These are phyloP conservation scores for Plutella xylostella DNA, from an alignment of 2,888 invertebrate species.

Conservation along the genomic window DNA sequence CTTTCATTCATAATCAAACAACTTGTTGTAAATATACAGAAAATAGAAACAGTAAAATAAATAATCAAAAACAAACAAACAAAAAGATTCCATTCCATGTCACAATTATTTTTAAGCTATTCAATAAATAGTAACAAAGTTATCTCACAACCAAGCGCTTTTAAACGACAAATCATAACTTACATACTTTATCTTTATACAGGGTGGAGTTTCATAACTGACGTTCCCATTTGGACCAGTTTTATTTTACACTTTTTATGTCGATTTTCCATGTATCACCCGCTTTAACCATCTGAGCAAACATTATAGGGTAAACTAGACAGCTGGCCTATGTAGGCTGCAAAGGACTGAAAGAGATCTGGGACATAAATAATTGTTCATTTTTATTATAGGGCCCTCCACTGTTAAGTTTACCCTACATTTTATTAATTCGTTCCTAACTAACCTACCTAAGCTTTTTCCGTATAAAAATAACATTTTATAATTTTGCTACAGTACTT, in stretches of 20 bases:
- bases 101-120: constrained; percentile 1
- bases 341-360: too few relatives aligned
- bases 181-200: too few relatives aligned
- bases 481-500: too few relatives aligned
- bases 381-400: neutral
- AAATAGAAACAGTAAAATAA: neutral
- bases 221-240: too few relatives aligned
- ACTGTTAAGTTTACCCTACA: neutral
- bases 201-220: too few relatives aligned
- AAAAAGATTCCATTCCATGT: constrained; percentile 3
- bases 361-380: neutral
- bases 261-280: too few relatives aligned
- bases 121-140: too few relatives aligned
- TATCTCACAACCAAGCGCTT: too few relatives aligned
- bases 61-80: constrained; percentile 1
- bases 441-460: neutral
- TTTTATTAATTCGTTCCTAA: constrained; percentile 1
- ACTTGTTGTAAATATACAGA: neutral
- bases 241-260: too few relatives aligned
- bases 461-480: neutral
- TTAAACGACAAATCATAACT: too few relatives aligned
- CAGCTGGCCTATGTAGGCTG: too few relatives aligned
- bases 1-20: neutral
- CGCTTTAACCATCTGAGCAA: neutral
- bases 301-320: neutral